These are phyloP conservation scores for Morpho achilles DNA, from an alignment of 2,888 invertebrate species.

Conservation along the genomic window DNA sequence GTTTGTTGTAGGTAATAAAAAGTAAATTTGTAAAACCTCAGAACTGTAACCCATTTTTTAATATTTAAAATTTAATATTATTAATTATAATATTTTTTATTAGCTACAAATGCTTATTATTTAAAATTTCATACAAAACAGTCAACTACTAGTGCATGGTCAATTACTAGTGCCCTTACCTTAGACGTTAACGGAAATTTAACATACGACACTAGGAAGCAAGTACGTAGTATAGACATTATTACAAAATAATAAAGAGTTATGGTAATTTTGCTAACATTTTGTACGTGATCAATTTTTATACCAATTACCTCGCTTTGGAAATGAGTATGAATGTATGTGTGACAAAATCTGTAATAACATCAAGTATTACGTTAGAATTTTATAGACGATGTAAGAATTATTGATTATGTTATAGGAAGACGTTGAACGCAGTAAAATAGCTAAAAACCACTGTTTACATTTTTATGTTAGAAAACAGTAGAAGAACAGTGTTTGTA, in stretches of 20 bases:
- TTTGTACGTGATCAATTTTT: constrained; percentile 29
- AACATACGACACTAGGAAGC: constrained; percentile 11
- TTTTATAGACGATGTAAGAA: constrained; percentile 17
- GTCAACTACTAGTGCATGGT: too few relatives aligned
- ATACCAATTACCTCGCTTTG: constrained; percentile 30
- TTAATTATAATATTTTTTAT: too few relatives aligned
- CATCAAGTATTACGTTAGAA: constrained; percentile 17
- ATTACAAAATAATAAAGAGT: constrained; percentile 16
- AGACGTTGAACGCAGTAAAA: constrained; percentile 4
- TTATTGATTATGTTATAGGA: neutral
- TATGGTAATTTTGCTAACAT: constrained; percentile 26
- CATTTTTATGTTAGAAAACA: too few relatives aligned
- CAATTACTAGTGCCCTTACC: too few relatives aligned
- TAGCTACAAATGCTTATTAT: too few relatives aligned
- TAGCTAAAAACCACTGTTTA: too few relatives aligned
- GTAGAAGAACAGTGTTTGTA: too few relatives aligned
- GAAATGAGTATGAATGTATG: constrained; percentile 20
- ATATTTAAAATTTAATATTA: too few relatives aligned
- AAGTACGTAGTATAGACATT: constrained; percentile 11
- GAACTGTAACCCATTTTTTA: too few relatives aligned
- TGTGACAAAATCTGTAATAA: constrained; percentile 15
- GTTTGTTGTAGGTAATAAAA: too few relatives aligned
- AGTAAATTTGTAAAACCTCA: too few relatives aligned
- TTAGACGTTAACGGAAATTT: constrained; percentile 5
- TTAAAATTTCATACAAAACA: too few relatives aligned